A percentile compares a stretch with the other conserved stretches of the same genome.
Conservation (phyloP, 64 coral and sea anemone species). For the Catalaphyllia jardinei region DNA sequence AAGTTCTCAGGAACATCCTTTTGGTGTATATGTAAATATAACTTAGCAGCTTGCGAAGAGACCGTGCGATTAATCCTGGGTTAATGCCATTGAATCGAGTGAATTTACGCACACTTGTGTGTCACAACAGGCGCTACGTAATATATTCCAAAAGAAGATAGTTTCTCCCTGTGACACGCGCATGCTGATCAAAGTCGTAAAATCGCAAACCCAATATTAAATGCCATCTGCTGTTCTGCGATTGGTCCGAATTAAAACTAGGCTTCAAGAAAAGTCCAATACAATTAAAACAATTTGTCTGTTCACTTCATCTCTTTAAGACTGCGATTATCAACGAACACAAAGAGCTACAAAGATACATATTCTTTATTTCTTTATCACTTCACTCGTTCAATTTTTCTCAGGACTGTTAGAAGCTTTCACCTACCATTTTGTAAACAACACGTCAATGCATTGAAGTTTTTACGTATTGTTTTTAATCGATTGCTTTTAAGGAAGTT, state of each 20-base stretch:
- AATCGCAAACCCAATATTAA: background rate
- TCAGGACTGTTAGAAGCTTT: background rate
- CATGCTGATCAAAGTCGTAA: background rate
- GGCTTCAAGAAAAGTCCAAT: background rate
- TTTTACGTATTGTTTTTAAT: background rate
- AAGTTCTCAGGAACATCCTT: background rate
- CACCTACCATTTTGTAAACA: conserved; percentile 18
- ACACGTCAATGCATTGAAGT: background rate
- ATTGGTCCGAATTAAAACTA: background rate
- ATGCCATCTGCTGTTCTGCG: background rate
- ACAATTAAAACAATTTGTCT: background rate
- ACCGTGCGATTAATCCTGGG: background rate
- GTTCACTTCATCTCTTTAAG: background rate
- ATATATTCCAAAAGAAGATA: conserved; percentile 17
- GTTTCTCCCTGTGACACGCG: background rate
- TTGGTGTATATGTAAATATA: background rate
- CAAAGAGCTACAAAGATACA: background rate
- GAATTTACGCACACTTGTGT: background rate
- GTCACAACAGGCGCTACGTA: background rate
- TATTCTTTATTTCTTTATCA: background rate
- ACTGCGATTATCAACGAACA: background rate
- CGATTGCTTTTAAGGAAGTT: background rate
- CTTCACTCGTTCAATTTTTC: background rate
- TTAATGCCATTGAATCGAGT: background rate
- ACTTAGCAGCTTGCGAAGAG: background rate